Evolutionary conservation across 2,797 vertebrate genomes (phyloP).

Genomic region (Rhynchotus rufescens): DNA sequence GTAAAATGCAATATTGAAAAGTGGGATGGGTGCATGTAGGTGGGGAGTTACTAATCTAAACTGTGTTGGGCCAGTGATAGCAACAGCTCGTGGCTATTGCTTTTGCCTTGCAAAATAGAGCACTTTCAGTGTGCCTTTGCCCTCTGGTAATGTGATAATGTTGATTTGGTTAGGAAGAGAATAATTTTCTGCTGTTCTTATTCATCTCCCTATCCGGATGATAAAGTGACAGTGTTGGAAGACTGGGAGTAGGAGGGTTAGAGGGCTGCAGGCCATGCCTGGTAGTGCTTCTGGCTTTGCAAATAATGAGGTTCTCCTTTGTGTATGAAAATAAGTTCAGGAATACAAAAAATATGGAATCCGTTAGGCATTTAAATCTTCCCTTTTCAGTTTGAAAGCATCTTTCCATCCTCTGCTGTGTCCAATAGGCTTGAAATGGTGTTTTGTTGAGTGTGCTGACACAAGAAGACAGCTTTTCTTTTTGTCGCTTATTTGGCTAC

Average conservation of each 20-base stretch:
- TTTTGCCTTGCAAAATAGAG: neutral
- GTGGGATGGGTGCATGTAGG: neutral
- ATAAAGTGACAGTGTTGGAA: neutral
- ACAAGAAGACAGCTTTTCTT: neutral
- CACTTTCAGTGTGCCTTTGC: neutral
- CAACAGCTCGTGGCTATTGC: neutral
- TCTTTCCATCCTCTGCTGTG: neutral
- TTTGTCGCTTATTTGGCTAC: neutral
- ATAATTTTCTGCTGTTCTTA: neutral
- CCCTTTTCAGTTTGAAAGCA: rapidly evolving
- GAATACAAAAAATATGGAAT: neutral
- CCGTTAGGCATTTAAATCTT: neutral
- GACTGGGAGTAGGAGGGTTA: neutral
- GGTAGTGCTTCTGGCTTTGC: rapidly evolving
- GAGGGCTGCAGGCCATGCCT: rapidly evolving
- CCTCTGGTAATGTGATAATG: neutral
- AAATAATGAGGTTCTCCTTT: neutral
- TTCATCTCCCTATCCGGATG: neutral
- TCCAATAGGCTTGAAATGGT: rapidly evolving
- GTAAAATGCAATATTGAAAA: neutral
- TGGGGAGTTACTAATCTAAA: neutral
- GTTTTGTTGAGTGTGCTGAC: rapidly evolving
- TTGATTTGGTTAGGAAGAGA: neutral
- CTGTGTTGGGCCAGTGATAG: rapidly evolving
- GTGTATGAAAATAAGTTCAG: neutral